Percentiles rank a stretch among this genome's conserved stretches.
These are phyloP conservation scores for Melinopterus prodromus DNA, from an alignment of 2,888 invertebrate species.

Conservation along the genomic window DNA sequence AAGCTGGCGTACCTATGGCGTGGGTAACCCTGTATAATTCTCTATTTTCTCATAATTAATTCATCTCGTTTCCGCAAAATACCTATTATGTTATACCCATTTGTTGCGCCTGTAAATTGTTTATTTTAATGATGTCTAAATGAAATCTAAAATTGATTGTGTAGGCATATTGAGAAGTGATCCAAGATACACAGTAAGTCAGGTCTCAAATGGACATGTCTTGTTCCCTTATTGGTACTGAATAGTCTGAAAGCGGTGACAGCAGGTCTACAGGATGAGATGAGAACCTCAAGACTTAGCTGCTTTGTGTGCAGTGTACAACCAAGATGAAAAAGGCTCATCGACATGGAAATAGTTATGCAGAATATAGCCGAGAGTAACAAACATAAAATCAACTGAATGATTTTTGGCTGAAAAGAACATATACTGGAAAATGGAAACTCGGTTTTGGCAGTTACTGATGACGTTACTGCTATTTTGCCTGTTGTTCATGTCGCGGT, in stretches of 20 bases:
- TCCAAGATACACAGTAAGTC: background rate
- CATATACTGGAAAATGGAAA: background rate
- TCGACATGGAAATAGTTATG: background rate
- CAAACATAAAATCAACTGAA: background rate
- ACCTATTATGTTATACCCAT: too few species aligned
- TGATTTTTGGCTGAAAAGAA: background rate
- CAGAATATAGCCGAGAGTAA: background rate
- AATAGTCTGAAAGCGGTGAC: background rate
- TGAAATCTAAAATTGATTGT: background rate
- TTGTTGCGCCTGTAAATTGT: too few species aligned
- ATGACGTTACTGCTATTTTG: background rate
- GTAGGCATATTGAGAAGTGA: background rate
- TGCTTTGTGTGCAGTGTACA: background rate
- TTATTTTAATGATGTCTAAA: background rate
- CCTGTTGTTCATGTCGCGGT: background rate
- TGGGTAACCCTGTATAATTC: too few species aligned
- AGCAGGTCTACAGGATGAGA: background rate
- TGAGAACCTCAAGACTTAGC: background rate
- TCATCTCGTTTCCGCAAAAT: too few species aligned
- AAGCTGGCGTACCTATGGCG: too few species aligned
- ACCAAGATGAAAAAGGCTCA: background rate
- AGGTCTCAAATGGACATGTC: background rate
- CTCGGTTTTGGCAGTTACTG: background rate
- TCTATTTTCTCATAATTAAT: too few species aligned
- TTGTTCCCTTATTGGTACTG: background rate